phyloP scores from a whole-genome alignment of 2,113 vertebrate species.

The Xiphophorus couchianus region DNA sequence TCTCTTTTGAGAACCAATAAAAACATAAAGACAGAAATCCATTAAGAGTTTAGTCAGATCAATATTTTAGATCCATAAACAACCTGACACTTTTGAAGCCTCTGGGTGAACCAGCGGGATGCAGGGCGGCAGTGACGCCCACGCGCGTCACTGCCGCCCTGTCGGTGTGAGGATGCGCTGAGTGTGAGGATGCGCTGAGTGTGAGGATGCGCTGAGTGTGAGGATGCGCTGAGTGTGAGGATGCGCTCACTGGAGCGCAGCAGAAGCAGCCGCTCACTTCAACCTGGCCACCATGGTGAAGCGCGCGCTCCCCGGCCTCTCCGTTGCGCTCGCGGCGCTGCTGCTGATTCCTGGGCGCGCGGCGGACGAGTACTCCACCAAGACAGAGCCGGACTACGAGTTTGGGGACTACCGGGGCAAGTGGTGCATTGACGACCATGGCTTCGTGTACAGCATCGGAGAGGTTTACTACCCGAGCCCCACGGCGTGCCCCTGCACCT shows the following conservation, averaged over 20 bases:
- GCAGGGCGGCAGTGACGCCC: too few species aligned
- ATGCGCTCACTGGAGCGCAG: conserved; percentile 12
- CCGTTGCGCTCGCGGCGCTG: conserved; percentile 27
- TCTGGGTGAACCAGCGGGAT: too few species aligned
- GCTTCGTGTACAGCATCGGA: conserved; percentile 80
- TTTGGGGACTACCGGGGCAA: conserved; percentile 82
- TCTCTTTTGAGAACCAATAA: neutral
- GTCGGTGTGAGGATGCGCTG: neutral
- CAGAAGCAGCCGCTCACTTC: neutral
- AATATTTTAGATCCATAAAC: neutral
- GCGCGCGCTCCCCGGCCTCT: conserved; percentile 32
- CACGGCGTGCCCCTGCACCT: conserved; percentile 80
- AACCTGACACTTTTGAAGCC: too few species aligned
- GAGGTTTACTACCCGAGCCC: conserved; percentile 78
- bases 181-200: conserved; percentile 10
- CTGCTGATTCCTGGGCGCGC: conserved; percentile 17
- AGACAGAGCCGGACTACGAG: conserved; percentile 77
- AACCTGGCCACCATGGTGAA: conserved; percentile 21
- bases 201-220: conserved; percentile 2
- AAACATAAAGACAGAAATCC: neutral
- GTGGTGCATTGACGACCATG: conserved; percentile 82
- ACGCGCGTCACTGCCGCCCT: neutral
- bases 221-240: conserved; percentile 15
- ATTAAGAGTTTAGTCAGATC: neutral
- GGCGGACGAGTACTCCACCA: conserved; percentile 62